These are phyloP conservation scores for Pseudorasbora parva DNA, from an alignment of 2,113 vertebrate species.

Conservation along the genomic window DNA sequence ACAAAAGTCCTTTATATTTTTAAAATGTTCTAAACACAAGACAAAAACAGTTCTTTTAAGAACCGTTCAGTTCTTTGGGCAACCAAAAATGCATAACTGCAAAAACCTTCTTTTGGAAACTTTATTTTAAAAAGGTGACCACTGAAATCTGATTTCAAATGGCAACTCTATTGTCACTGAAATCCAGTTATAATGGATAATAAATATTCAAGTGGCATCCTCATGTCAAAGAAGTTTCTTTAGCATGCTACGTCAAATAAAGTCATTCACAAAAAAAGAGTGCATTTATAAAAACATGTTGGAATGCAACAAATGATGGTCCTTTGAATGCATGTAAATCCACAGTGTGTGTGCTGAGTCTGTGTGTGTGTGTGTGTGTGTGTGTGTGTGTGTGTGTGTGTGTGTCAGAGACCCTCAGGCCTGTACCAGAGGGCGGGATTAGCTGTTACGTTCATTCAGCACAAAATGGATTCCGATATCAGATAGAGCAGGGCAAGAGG, in stretches of 20 bases:
- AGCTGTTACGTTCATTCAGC: conserved; percentile 66
- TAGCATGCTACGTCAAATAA: not conserved
- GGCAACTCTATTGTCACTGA: not conserved
- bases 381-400: conserved; percentile 50
- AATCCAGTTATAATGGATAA: not conserved
- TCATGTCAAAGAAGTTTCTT: not conserved
- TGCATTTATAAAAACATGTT: conserved; percentile 23
- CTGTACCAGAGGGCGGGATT: conserved; percentile 65
- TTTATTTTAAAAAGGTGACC: too few species aligned
- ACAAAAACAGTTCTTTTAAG: too few species aligned
- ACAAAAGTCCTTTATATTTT: too few species aligned
- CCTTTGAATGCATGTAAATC: conserved; percentile 44
- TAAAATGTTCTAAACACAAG: too few species aligned
- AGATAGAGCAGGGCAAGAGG: conserved; percentile 60
- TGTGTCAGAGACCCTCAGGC: conserved; percentile 64
- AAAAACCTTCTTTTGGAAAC: too few species aligned
- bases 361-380: conserved; percentile 50
- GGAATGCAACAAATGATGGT: conserved; percentile 5
- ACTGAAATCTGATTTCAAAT: too few species aligned
- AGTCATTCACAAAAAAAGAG: conserved; percentile 15
- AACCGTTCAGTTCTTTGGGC: too few species aligned
- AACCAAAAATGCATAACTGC: too few species aligned
- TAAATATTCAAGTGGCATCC: not conserved
- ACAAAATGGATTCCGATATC: conserved; percentile 69
- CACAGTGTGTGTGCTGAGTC: conserved; percentile 20